Evolutionary conservation across 2,797 vertebrate genomes (phyloP).

Genomic region (Gila robusta): DNA sequence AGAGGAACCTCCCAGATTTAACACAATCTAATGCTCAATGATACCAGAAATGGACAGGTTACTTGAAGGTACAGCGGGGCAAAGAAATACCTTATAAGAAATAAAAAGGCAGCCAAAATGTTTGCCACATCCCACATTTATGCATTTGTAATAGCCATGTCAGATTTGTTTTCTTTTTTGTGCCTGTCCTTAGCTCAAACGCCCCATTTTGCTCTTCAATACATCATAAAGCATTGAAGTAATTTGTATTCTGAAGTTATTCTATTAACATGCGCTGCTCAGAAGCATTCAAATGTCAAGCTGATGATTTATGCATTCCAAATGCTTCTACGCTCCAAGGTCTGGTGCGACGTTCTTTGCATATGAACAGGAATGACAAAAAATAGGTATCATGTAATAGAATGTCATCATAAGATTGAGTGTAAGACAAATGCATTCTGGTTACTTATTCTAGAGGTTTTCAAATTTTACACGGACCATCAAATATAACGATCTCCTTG

Average conservation of each 20-base stretch:
- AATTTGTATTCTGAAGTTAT: conserved; percentile 42
- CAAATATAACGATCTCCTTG: neutral
- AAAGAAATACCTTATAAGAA: neutral
- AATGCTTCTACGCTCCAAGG: conserved; percentile 32
- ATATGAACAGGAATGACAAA: conserved; percentile 42
- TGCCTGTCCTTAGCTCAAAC: conserved; percentile 11
- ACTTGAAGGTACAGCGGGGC: neutral
- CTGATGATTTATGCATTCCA: conserved; percentile 51
- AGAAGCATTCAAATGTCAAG: conserved; percentile 48
- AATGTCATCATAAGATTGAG: conserved; percentile 37
- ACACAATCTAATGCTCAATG: neutral
- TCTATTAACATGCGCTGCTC: conserved; percentile 41
- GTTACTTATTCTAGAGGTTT: neutral
- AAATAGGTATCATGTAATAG: conserved; percentile 39
- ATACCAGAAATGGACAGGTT: conserved; percentile 12
- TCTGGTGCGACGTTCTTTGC: conserved; percentile 35
- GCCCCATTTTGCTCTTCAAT: neutral
- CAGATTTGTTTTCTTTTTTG: conserved; percentile 10
- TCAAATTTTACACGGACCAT: neutral
- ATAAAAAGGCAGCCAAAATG: neutral
- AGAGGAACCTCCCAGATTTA: neutral
- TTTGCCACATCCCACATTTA: neutral
- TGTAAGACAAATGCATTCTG: conserved; percentile 1
- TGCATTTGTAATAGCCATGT: conserved; percentile 28
- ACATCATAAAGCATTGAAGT: conserved; percentile 25